A percentile compares a stretch with the other conserved stretches of the same genome.
Evolutionary conservation across 2,888 invertebrate species (phyloP).

Genomic region (Azorinus chamasolen): DNA sequence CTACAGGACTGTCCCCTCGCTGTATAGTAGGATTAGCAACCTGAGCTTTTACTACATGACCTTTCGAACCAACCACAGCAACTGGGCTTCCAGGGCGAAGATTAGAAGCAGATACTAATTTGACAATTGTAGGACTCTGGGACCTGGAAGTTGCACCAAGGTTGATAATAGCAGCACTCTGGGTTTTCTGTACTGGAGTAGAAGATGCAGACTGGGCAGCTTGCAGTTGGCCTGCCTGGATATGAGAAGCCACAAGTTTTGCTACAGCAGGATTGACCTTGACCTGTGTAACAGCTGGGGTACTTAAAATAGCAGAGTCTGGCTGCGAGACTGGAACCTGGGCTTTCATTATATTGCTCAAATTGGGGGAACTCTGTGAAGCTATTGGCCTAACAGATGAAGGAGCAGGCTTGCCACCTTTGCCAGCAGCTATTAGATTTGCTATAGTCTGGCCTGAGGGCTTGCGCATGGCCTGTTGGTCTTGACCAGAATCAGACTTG

Average conservation of each 20-base stretch:
- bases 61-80: neutral
- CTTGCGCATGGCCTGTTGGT: neutral
- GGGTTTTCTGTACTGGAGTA: neutral
- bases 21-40: neutral
- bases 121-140: conserved; percentile 53
- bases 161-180: conserved; percentile 61
- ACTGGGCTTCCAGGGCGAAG: conserved; percentile 1
- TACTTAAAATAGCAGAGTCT: neutral
- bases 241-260: conserved; percentile 53
- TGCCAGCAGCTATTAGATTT: conserved; percentile 54
- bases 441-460: conserved; percentile 56
- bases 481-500: too few species aligned
- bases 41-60: neutral
- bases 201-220: conserved; percentile 1
- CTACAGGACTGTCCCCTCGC: conserved; percentile 50
- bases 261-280: conserved; percentile 60
- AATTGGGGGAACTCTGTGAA: conserved; percentile 27
- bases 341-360: conserved; percentile 61
- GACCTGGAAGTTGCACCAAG: conserved; percentile 44
- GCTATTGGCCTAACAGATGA: conserved; percentile 19
- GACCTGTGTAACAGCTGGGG: conserved; percentile 46
- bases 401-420: conserved; percentile 32
- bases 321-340: conserved; percentile 30
- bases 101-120: conserved; percentile 59
- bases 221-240: conserved; percentile 32